Percentiles rank a stretch among this genome's conserved stretches.
These are phyloP conservation scores for Branchipolynoe longqiensis DNA, from an alignment of 2,888 invertebrate species.

Conservation along the genomic window DNA sequence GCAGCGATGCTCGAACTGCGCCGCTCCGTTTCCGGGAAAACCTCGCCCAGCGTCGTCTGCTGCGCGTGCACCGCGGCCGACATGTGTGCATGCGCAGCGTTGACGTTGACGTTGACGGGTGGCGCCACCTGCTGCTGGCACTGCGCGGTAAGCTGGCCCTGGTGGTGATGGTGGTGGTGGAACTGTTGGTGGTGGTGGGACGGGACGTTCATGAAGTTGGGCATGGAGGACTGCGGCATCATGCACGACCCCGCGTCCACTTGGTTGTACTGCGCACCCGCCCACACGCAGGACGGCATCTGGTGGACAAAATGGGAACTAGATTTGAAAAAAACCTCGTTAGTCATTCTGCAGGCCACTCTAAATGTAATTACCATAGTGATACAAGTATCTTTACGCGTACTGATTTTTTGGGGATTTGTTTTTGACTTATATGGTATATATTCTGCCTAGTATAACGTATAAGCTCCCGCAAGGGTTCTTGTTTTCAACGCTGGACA, in stretches of 20 bases:
- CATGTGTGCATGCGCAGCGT: conserved; percentile 26
- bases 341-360: no score
- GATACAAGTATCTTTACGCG: no score
- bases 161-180: no score
- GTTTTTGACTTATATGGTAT: no score
- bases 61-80: conserved; percentile 61
- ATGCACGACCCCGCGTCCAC: conserved; percentile 70
- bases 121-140: conserved; percentile 19
- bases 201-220: conserved; percentile 77
- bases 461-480: no score
- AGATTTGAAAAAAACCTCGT: no score
- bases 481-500: no score
- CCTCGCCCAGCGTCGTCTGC: conserved; percentile 66
- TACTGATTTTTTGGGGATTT: no score
- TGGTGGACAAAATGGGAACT: not conserved
- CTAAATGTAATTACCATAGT: no score
- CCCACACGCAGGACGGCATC: conserved; percentile 59
- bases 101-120: no score
- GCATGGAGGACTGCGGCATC: conserved; percentile 74
- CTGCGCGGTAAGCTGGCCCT: conserved; percentile 66
- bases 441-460: no score
- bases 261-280: conserved; percentile 38
- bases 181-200: conserved; percentile 16
- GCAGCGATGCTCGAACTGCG: conserved; percentile 79
- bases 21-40: conserved; percentile 73